Evolutionary conservation across 1,140 invertebrate genomes (phyloP).

Genomic region (Sarcophaga bullata): DNA sequence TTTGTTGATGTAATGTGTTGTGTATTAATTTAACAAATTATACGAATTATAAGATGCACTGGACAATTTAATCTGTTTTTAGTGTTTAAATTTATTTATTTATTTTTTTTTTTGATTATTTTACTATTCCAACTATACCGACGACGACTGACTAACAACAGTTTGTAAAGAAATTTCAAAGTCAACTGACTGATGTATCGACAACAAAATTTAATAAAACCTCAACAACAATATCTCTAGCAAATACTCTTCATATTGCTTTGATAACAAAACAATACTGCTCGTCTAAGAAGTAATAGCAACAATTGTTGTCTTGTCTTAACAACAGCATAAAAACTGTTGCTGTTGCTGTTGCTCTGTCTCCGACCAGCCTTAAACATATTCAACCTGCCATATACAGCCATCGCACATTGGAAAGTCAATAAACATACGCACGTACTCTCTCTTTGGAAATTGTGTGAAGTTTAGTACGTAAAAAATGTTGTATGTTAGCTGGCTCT

Average conservation of each 20-base stretch:
- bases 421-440: constrained; percentile 27
- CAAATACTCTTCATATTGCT: not conserved
- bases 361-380: too few relatives aligned
- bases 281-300: too few relatives aligned
- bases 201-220: constrained; percentile 43
- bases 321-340: too few relatives aligned
- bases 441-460: constrained; percentile 10
- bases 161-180: constrained; percentile 44
- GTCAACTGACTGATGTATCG: constrained; percentile 44
- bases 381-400: not conserved
- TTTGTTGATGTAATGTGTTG: not conserved
- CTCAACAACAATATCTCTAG: not conserved
- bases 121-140: not conserved
- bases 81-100: too few relatives aligned
- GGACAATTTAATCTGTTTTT: constrained; percentile 30
- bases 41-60: not conserved
- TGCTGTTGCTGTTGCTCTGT: too few relatives aligned
- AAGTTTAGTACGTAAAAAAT: too few relatives aligned
- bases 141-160: constrained; percentile 29
- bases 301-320: too few relatives aligned
- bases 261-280: too few relatives aligned
- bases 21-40: not conserved
- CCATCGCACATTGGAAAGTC: not conserved
- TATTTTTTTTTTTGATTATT: constrained; percentile 8
- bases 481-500: too few relatives aligned